Base-by-base conservation (phyloP, 2,113 vertebrate species). In the Chroicocephalus ridibundus region DNA sequence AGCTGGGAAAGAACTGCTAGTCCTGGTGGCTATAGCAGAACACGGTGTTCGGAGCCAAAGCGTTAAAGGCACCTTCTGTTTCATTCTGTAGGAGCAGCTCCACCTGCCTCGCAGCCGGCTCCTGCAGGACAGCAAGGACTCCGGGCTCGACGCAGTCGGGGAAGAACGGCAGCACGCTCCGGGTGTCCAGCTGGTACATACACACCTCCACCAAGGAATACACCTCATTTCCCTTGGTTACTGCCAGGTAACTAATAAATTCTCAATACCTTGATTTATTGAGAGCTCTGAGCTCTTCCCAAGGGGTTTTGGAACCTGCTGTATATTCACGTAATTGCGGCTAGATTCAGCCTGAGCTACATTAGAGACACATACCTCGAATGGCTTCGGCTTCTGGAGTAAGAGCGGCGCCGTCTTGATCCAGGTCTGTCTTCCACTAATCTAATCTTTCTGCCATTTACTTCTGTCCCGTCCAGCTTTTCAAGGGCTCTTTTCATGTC, bases 401-500 rank as follows among this genome's bases (percentile, higher is more conserved):
- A 99, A 22, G 99, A 99, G 90, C 99, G 98, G 64, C 98, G 98
- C 57, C 99, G 98, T 31, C 98, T 97, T 6, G 99, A 99, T 27
- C 99, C 99, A 13, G 99, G 99, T 26, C 99, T 98, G 97, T 99
- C 99, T 98, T 99, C 99, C 26, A 99, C 99, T 96, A 99, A 98
- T 75, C 99, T 98, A 97, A 99, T 99, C 98, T 99, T 99, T 76
- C 99, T 98, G 93, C 99, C 99, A 74, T 99, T 99, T 91, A 99
- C 99, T 97, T 99, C 99, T 9, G 99, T 99, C 96, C 99, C 99
- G 18, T 99, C 99, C 93, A 99, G 97, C 97, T 99, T 99, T 98
- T 99, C 99, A 97, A 99, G 98, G 66, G 99, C 99, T 96, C 99
- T 98, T 98, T 99, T 99, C 99, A 99, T 99, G 97, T 99, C 99